These are phyloP conservation scores for Mimas tiliae DNA, from an alignment of 2,888 invertebrate species.

Conservation along the genomic window DNA sequence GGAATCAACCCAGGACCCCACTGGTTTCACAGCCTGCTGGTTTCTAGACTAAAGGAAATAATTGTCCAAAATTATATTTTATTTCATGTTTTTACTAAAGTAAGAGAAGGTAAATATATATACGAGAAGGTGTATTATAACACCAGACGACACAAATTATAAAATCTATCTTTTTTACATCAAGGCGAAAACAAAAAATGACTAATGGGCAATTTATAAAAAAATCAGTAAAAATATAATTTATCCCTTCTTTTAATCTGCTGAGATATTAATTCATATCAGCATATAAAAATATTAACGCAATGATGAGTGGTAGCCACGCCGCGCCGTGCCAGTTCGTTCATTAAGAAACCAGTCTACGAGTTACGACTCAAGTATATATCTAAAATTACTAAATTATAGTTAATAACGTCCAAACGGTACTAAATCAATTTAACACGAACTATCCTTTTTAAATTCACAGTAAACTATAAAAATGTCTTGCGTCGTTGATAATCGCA, in stretches of 20 bases:
- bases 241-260: conserved; percentile 10
- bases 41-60: no score
- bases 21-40: no score
- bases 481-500: conserved; percentile 24
- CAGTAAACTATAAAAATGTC: conserved; percentile 8
- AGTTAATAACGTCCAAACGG: not conserved
- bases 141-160: not conserved
- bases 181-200: not conserved
- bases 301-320: conserved; percentile 1
- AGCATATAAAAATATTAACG: conserved; percentile 13
- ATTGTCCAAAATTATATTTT: no score
- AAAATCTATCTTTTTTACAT: not conserved
- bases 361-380: no score
- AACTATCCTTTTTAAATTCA: conserved; percentile 14
- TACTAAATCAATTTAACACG: conserved; percentile 4
- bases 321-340: conserved; percentile 3
- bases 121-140: not conserved
- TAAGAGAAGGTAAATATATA: not conserved
- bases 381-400: not conserved
- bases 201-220: not conserved
- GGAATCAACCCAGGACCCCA: no score
- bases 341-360: not conserved
- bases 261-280: not conserved
- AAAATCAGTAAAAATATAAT: not conserved
- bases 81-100: no score